A percentile compares a stretch with the other conserved stretches of the same genome.
Evolutionary conservation across 2,797 vertebrate species (phyloP).

Genomic region (Mycteria americana): DNA sequence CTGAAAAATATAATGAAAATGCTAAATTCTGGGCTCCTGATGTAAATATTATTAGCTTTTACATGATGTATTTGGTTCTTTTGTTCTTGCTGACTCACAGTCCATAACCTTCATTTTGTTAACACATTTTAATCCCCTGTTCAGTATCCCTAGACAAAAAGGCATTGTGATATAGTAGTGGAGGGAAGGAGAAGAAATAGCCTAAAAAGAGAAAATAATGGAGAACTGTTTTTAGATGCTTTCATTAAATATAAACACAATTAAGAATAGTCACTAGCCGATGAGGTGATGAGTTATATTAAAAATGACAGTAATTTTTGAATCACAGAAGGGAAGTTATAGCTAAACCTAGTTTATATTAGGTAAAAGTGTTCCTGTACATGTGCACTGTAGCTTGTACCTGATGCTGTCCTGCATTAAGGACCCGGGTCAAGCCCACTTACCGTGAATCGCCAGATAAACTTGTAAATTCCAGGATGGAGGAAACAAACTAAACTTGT

Average conservation of each 20-base stretch:
- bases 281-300: neutral
- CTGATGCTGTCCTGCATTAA: neutral
- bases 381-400: neutral
- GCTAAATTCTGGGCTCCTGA: slow-evolving; percentile 42
- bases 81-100: slow-evolving; percentile 62
- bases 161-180: neutral
- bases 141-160: slow-evolving; percentile 25
- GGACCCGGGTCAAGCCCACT: neutral
- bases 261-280: neutral
- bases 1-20: slow-evolving; percentile 57
- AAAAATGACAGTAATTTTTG: neutral
- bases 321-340: neutral
- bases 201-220: neutral
- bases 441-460: neutral
- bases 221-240: neutral
- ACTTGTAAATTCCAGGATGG: neutral
- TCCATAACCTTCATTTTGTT: slow-evolving; percentile 47
- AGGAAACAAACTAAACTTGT: neutral
- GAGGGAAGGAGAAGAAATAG: neutral
- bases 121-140: slow-evolving; percentile 36
- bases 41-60: slow-evolving; percentile 65
- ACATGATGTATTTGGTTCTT: slow-evolving; percentile 45
- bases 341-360: neutral
- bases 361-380: neutral
- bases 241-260: neutral